Evolutionary conservation across 2,888 invertebrate species (phyloP).

Genomic region (Teinopalpus imperialis): DNA sequence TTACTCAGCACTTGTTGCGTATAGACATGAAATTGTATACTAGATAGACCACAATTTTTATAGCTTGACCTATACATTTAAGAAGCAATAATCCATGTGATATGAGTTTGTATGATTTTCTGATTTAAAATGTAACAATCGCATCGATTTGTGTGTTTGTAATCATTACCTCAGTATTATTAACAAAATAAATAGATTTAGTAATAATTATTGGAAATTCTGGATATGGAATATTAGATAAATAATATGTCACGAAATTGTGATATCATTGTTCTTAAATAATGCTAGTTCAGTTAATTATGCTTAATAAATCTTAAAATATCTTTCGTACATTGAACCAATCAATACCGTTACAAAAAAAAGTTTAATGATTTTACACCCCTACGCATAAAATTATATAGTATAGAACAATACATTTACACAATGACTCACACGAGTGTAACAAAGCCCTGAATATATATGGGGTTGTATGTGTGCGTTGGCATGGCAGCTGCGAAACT

Average conservation of each 20-base stretch:
- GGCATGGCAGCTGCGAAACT: conserved; percentile 75
- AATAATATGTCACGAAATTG: no score
- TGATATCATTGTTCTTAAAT: no score
- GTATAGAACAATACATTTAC: conserved; percentile 33
- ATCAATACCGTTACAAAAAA: conserved; percentile 25
- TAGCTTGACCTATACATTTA: neutral
- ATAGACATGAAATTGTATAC: conserved; percentile 7
- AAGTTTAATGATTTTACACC: conserved; percentile 29
- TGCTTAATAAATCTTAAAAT: no score
- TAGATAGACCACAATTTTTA: neutral
- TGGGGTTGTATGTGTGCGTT: conserved; percentile 37
- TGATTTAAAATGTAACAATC: no score
- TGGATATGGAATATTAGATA: no score
- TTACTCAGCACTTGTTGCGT: conserved; percentile 12
- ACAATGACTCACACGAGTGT: conserved; percentile 34
- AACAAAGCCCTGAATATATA: conserved; percentile 37
- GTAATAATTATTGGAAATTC: no score
- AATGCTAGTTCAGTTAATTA: no score
- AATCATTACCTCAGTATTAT: no score
- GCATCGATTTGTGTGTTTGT: no score
- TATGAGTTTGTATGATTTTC: no score
- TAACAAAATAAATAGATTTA: no score
- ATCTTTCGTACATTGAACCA: conserved; percentile 15
- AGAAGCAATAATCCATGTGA: no score
- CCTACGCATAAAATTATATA: conserved; percentile 36